Conservation (phyloP, 2,888 invertebrate species). For the Dione vanillae region DNA sequence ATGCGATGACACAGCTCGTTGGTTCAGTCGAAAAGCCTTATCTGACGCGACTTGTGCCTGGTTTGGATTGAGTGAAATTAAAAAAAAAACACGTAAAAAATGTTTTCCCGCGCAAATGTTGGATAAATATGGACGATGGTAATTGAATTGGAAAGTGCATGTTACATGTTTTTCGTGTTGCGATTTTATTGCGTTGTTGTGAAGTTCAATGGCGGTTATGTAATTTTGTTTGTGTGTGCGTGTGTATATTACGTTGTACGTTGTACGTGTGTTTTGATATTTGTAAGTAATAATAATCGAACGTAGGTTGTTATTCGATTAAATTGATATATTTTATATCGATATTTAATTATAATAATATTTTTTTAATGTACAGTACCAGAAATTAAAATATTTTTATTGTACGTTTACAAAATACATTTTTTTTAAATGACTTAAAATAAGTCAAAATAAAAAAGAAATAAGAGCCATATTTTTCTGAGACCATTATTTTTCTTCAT, state of each 20-base stretch:
- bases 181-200: conserved; percentile 54
- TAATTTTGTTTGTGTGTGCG: conserved; percentile 63
- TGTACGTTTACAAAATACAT: no score
- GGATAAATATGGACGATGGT: conserved; percentile 74
- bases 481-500: no score
- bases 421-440: no score
- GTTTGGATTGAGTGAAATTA: conserved; percentile 48
- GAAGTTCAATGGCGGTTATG: conserved; percentile 72
- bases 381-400: no score
- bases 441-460: no score
- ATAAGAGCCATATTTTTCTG: no score
- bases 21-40: conserved; percentile 63
- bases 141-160: conserved; percentile 52
- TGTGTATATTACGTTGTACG: no score
- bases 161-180: conserved; percentile 57
- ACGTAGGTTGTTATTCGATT: no score
- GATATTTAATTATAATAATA: no score
- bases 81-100: conserved; percentile 57
- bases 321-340: no score
- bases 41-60: conserved; percentile 55
- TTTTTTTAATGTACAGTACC: no score
- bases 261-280: conserved; percentile 10
- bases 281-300: no score
- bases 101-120: conserved; percentile 68
- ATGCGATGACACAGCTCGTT: conserved; percentile 61